phyloP scores from a whole-genome alignment of 2,888 invertebrate genomes.

The Baronia brevicornis region DNA sequence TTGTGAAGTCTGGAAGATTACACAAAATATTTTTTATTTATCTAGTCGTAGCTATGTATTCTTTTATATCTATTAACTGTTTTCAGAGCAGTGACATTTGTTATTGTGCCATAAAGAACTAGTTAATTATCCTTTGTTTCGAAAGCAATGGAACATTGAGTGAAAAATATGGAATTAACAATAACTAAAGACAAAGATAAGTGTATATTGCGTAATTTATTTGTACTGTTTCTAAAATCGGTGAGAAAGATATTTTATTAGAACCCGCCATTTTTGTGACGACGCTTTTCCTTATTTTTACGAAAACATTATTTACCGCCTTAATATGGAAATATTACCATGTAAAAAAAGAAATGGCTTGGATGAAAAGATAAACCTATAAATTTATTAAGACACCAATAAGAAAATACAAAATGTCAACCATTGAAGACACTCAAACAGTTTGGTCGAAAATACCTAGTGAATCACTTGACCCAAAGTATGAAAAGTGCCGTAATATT shows the following conservation, averaged over 20 bases:
- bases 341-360: slow-evolving; percentile 30
- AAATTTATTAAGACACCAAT: slow-evolving; percentile 41
- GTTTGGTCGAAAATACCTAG: slow-evolving; percentile 40
- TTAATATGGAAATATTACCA: slow-evolving; percentile 40
- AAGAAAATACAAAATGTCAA: slow-evolving; percentile 50
- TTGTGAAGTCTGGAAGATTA: slow-evolving; percentile 42
- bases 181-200: slow-evolving; percentile 1
- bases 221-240: no score
- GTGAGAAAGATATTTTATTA: slow-evolving; percentile 4
- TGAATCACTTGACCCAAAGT: slow-evolving; percentile 46
- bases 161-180: slow-evolving; percentile 23
- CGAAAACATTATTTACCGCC: slow-evolving; percentile 5
- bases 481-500: slow-evolving; percentile 66
- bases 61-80: slow-evolving; percentile 45
- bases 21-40: slow-evolving; percentile 46
- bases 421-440: slow-evolving; percentile 39
- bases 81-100: slow-evolving; percentile 43
- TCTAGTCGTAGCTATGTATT: slow-evolving; percentile 58
- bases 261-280: slow-evolving; percentile 25
- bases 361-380: slow-evolving; percentile 25
- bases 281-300: no score
- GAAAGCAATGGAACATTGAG: slow-evolving; percentile 34
- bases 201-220: slow-evolving; percentile 9
- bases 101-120: slow-evolving; percentile 64
- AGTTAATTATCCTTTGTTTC: slow-evolving; percentile 63